A percentile compares a stretch with the other conserved stretches of the same genome.
These are phyloP conservation scores for Rhaphigaster nebulosa DNA, from an alignment of 2,888 invertebrate species.

Conservation along the genomic window DNA sequence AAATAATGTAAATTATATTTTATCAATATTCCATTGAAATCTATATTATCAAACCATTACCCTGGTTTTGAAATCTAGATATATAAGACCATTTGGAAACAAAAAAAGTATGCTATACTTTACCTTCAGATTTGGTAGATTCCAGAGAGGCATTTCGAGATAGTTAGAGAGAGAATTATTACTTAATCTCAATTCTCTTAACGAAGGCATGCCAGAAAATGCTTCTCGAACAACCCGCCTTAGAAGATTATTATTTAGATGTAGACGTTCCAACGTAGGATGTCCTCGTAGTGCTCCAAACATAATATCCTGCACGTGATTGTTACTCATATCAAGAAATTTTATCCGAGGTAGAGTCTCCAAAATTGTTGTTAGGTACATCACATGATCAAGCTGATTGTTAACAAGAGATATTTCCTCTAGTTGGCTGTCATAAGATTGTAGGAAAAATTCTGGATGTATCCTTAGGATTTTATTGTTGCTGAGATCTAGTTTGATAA, in stretches of 20 bases:
- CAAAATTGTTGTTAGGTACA: constrained; percentile 71
- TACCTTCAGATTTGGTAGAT: constrained; percentile 83
- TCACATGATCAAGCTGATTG: constrained; percentile 82
- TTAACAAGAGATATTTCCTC: constrained; percentile 84
- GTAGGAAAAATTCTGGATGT: constrained; percentile 86
- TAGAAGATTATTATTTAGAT: constrained; percentile 84
- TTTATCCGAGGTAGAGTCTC: constrained; percentile 83
- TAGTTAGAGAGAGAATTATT: constrained; percentile 86
- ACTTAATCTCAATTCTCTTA: constrained; percentile 83
- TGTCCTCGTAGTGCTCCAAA: constrained; percentile 85
- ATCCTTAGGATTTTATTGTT: constrained; percentile 82
- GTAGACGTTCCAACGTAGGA: constrained; percentile 82
- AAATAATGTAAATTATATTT: not conserved
- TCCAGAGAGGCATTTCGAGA: constrained; percentile 84
- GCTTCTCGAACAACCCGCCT: constrained; percentile 83
- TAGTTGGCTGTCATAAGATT: constrained; percentile 73
- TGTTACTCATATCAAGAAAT: constrained; percentile 84
- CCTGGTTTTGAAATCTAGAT: not conserved
- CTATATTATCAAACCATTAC: not conserved
- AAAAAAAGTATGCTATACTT: constrained; percentile 1
- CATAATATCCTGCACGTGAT: constrained; percentile 82
- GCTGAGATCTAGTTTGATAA: constrained; percentile 82
- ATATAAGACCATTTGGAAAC: not conserved
- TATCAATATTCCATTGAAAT: not conserved
- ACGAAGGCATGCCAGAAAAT: constrained; percentile 85